phyloP scores from a whole-genome alignment of 2,797 vertebrate species.

The Momotus momota region DNA sequence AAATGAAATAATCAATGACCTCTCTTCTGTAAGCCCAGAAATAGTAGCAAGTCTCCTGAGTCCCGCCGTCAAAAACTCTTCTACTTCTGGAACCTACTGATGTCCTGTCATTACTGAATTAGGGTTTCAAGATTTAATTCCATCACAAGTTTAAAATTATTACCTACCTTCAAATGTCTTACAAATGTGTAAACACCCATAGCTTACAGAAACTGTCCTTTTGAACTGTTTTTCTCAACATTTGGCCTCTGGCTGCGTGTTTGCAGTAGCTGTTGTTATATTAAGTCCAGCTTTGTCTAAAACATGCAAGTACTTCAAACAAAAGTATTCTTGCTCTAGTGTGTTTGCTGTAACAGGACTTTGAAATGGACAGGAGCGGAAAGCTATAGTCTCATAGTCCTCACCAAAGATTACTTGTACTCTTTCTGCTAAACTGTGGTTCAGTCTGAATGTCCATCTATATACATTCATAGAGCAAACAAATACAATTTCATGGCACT shows the following conservation, averaged over 20 bases:
- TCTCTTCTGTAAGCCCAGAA: not conserved
- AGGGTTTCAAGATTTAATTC: not conserved
- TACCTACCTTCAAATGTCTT: not conserved
- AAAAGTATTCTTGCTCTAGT: not conserved
- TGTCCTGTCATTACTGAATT: not conserved
- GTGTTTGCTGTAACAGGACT: not conserved
- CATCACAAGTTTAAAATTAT: not conserved
- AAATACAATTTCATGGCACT: not conserved
- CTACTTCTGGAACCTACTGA: not conserved
- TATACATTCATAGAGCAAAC: not conserved
- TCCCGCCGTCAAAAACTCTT: not conserved
- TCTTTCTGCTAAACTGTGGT: not conserved
- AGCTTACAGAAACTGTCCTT: not conserved
- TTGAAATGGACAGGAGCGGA: not conserved
- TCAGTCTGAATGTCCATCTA: not conserved
- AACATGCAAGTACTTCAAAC: not conserved
- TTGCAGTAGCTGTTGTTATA: not conserved
- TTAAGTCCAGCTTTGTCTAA: not conserved
- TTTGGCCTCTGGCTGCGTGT: not conserved
- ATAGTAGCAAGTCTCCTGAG: not conserved
- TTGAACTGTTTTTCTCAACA: not conserved
- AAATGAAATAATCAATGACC: not conserved
- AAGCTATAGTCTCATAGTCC: not conserved
- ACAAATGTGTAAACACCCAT: not conserved
- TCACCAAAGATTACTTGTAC: not conserved